phyloP scores from a whole-genome alignment of 2,797 vertebrate genomes.

The Tapera naevia region DNA sequence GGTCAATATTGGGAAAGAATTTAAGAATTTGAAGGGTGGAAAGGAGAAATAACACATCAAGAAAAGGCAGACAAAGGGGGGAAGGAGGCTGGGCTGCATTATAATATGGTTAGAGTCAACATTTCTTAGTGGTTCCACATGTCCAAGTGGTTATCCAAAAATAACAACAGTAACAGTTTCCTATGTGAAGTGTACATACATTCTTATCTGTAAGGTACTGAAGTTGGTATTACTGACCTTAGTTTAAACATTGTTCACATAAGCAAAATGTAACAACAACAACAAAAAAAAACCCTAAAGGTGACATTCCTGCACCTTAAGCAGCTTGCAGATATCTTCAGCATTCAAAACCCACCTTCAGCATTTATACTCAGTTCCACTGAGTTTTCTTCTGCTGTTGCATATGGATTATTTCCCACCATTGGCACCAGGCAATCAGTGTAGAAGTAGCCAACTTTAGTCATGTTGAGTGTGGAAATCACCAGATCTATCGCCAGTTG shows the following conservation, averaged over 20 bases:
- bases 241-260: neutral
- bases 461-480: constrained; percentile 89
- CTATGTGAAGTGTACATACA: neutral
- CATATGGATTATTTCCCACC: constrained; percentile 93
- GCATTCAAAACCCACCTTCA: constrained; percentile 81
- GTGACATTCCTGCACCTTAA: neutral
- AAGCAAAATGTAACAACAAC: neutral
- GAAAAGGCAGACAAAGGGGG: neutral
- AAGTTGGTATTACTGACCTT: neutral
- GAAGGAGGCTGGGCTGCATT: neutral
- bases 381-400: constrained; percentile 80
- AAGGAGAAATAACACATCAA: neutral
- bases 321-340: neutral
- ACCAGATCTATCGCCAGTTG: constrained; percentile 92
- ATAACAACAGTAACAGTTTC: neutral
- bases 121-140: neutral
- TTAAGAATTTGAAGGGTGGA: neutral
- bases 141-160: neutral
- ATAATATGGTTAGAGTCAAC: neutral
- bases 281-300: neutral
- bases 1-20: neutral
- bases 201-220: neutral
- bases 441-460: constrained; percentile 89
- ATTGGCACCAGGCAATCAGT: constrained; percentile 93
- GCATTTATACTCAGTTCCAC: constrained; percentile 87